phyloP scores from a whole-genome alignment of 2,888 invertebrate genomes.

The Seladonia tumulorum region DNA sequence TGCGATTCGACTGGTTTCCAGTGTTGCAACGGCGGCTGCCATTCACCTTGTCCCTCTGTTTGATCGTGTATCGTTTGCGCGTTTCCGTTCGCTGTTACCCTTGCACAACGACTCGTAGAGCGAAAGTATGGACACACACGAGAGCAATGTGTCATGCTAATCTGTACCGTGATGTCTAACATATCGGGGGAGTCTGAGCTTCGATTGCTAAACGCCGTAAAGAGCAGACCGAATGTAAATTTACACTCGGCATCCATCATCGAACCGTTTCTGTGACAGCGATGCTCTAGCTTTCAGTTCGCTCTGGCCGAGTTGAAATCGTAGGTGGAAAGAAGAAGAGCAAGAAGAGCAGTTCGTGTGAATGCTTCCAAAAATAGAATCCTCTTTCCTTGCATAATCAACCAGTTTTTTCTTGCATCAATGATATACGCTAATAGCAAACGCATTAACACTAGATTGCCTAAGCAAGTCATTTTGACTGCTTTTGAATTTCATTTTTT shows the following conservation, averaged over 20 bases:
- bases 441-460: too few species aligned
- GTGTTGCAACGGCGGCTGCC: background rate
- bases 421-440: background rate
- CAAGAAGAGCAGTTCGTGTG: background rate
- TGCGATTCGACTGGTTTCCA: background rate
- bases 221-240: constrained; percentile 10
- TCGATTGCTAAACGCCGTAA: constrained; percentile 15
- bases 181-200: background rate
- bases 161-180: constrained; percentile 8
- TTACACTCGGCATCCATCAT: constrained; percentile 17
- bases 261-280: background rate
- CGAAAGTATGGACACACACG: background rate
- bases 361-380: background rate
- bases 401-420: background rate
- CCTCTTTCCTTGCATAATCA: background rate
- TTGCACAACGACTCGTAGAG: background rate
- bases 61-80: background rate
- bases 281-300: background rate
- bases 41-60: constrained; percentile 17
- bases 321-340: background rate
- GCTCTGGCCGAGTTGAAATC: background rate
- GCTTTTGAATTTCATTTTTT: too few species aligned
- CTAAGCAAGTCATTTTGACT: too few species aligned
- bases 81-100: constrained; percentile 8
- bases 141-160: constrained; percentile 9